Conservation (phyloP, 2,797 vertebrate species). For the Arctocebus calabarensis region DNA sequence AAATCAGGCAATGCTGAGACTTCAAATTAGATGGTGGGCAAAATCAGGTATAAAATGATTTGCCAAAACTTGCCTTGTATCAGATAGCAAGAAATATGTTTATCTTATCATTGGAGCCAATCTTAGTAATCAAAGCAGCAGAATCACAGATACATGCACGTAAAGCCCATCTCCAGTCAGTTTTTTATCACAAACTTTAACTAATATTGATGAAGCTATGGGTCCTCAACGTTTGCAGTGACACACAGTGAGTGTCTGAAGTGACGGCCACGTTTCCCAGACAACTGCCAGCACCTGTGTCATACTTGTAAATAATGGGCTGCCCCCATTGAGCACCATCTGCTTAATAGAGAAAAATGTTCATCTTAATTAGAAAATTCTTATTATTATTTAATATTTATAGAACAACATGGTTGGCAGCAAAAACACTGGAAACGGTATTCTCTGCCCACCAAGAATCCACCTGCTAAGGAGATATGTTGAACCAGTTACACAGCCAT, state of each 20-base stretch:
- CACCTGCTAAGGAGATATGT: slow-evolving; percentile 64
- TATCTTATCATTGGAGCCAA: slow-evolving; percentile 63
- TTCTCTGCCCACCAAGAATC: slow-evolving; percentile 61
- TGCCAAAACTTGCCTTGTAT: slow-evolving; percentile 68
- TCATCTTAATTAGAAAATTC: slow-evolving; percentile 87
- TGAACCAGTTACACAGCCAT: background rate
- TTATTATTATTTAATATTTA: slow-evolving; percentile 82
- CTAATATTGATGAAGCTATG: slow-evolving; percentile 81
- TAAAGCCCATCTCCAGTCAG: slow-evolving; percentile 61
- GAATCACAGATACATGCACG: slow-evolving; percentile 45
- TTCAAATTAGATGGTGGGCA: slow-evolving; percentile 37
- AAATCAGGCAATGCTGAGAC: slow-evolving; percentile 51
- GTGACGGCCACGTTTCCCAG: slow-evolving; percentile 64
- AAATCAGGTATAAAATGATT: slow-evolving; percentile 12
- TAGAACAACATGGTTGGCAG: slow-evolving; percentile 77
- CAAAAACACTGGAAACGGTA: slow-evolving; percentile 36
- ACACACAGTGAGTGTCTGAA: slow-evolving; percentile 72
- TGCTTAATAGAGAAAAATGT: slow-evolving; percentile 86
- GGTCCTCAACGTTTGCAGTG: slow-evolving; percentile 82
- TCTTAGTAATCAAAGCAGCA: slow-evolving; percentile 79
- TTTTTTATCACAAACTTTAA: slow-evolving; percentile 83
- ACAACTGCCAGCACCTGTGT: slow-evolving; percentile 74
- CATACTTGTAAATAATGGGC: slow-evolving; percentile 82
- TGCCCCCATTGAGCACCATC: slow-evolving; percentile 83
- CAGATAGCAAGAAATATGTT: slow-evolving; percentile 73